These are phyloP conservation scores for Lophius piscatorius DNA, from an alignment of 2,113 vertebrate genomes.

Conservation along the genomic window DNA sequence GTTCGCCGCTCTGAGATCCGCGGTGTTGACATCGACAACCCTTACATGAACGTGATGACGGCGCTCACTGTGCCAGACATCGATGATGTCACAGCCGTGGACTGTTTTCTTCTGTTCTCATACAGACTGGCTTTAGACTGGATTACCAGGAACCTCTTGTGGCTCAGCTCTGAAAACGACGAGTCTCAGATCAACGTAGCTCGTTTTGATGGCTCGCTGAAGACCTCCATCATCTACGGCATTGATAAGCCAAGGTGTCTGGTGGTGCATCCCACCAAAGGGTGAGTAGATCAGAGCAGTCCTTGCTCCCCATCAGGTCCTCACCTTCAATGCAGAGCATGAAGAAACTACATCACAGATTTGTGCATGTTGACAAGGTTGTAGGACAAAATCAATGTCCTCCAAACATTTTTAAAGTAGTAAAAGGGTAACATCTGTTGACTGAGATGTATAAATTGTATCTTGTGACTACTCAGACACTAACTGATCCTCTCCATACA, in stretches of 20 bases:
- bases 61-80: slow-evolving; percentile 96
- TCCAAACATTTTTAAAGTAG: no score
- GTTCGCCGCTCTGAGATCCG: slow-evolving; percentile 96
- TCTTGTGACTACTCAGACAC: no score
- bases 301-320: slow-evolving; percentile 36
- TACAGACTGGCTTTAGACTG: slow-evolving; percentile 95
- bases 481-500: no score
- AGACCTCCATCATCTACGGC: slow-evolving; percentile 97
- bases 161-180: slow-evolving; percentile 98
- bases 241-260: slow-evolving; percentile 97
- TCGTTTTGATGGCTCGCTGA: slow-evolving; percentile 94
- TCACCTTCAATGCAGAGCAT: slow-evolving; percentile 29
- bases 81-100: slow-evolving; percentile 96
- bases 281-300: slow-evolving; percentile 85
- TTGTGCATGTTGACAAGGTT: slow-evolving; percentile 9
- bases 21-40: slow-evolving; percentile 96
- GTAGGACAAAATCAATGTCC: slow-evolving; percentile 10
- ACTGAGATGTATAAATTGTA: no score
- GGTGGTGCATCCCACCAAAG: slow-evolving; percentile 92
- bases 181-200: slow-evolving; percentile 99
- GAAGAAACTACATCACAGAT: background rate
- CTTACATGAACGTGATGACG: slow-evolving; percentile 98
- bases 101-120: no score
- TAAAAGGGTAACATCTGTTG: no score
- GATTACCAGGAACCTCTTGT: slow-evolving; percentile 97